Evolutionary conservation across 2,888 invertebrate species (phyloP), one percentile per base, ranked within the genome.

Genomic region (Agrochola circellaris): DNA sequence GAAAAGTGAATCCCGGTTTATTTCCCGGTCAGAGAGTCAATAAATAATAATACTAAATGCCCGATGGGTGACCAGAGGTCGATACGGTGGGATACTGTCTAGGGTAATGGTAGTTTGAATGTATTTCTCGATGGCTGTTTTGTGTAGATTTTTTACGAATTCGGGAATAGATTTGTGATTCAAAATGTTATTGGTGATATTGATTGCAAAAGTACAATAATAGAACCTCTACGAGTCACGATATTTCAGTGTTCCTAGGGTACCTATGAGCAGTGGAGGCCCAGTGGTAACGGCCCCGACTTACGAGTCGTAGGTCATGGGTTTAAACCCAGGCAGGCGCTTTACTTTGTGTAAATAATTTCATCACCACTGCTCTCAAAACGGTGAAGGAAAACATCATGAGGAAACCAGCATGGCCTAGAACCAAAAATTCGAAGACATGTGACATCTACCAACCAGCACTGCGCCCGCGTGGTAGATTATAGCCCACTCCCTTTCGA

Each of bases 31-130:
- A 86, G 91, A 90, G 91, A 94, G 94, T 94, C 95, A 94, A 96
- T 96, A 96, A 96, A 96, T 96, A 96, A 96, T 96, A 96, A 95
- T 95, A 93, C 93, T 93, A 94, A 95, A 95, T 94, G 94, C 92
- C 94, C 93, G 91, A 91, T 92, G 94, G 93, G 92, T 94, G 94
- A 94, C 94, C 94, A 91, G 92, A 92, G 91, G 89, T 87, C 85
- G 81, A 83, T 83, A 82, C 86, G 87, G 87, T 77, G 70, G 77
- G 78, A 79, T 91, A 84, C 86, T 84, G 82, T 85, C 84, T 87
- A 74, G 73, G 68, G 64, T 83, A 82, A 85, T 84, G 84, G 79
- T 73, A 75, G 83, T 80, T 82, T 30, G 62, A 74, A 80, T 68
- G 67, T 67, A 60, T 79, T 70, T 62, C 77, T 73, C 3, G 45